Evolutionary conservation across 92 coral and sea anemone species (phyloP).

Genomic region (Galaxea fascicularis): DNA sequence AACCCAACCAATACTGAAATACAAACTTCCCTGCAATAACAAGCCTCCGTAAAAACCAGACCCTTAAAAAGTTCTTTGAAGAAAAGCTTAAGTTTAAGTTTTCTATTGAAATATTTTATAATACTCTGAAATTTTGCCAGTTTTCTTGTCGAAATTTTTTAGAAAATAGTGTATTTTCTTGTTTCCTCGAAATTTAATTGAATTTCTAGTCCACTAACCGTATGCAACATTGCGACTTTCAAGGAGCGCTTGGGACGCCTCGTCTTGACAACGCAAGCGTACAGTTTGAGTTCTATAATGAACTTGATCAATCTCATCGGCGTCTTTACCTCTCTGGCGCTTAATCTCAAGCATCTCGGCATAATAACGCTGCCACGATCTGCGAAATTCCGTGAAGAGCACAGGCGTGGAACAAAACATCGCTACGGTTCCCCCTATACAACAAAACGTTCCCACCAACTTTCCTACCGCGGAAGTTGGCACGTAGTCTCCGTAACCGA

Average conservation of each 20-base stretch:
- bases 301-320: constrained; percentile 16
- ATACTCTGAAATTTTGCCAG: too few species aligned
- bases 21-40: too few species aligned
- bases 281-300: constrained; percentile 48
- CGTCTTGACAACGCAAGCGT: constrained; percentile 45
- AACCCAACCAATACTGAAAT: too few species aligned
- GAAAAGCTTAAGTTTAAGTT: too few species aligned
- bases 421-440: constrained; percentile 70
- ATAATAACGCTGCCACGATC: constrained; percentile 67
- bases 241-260: constrained; percentile 34
- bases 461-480: constrained; percentile 80
- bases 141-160: not conserved
- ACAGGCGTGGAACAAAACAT: constrained; percentile 84
- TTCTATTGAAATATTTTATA: too few species aligned
- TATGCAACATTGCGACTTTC: constrained; percentile 19
- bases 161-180: not conserved
- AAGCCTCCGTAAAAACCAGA: too few species aligned
- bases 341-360: constrained; percentile 65
- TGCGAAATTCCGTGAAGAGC: constrained; percentile 76
- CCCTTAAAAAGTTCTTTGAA: too few species aligned
- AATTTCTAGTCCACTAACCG: not conserved
- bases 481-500: constrained; percentile 92
- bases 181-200: not conserved
- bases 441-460: constrained; percentile 71
- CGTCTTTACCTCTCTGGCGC: constrained; percentile 31